A percentile compares a stretch with the other conserved stretches of the same genome.
Conservation (phyloP, 1,140 invertebrate species). For the Heterodera schachtii region DNA sequence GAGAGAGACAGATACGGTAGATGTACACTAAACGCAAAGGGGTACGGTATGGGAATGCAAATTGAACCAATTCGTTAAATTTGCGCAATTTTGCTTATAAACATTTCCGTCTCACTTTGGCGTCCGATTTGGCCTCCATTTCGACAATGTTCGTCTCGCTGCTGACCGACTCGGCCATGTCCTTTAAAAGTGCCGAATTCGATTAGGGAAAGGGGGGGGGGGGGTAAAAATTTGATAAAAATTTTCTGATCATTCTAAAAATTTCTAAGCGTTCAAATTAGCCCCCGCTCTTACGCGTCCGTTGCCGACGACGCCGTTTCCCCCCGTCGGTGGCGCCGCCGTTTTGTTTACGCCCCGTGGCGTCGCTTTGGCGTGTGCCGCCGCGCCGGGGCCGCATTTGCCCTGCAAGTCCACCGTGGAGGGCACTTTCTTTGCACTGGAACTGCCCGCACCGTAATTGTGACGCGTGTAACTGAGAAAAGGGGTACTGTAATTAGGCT, state of each 20-base stretch:
- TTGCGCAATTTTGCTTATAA: no score
- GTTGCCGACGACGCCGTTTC: background rate
- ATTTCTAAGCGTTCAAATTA: no score
- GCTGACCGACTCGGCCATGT: background rate
- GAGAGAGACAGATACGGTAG: background rate
- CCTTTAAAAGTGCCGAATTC: no score
- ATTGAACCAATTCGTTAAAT: no score
- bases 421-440: slow-evolving; percentile 16
- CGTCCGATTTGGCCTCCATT: slow-evolving; percentile 20
- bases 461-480: slow-evolving; percentile 9
- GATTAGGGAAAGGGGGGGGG: background rate
- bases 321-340: background rate
- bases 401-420: slow-evolving; percentile 13
- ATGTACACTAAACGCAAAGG: no score
- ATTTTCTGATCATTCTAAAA: background rate
- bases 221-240: background rate
- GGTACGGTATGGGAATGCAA: no score
- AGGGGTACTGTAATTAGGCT: no score
- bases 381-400: background rate
- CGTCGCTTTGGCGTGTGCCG: background rate
- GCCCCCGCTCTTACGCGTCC: background rate
- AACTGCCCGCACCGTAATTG: slow-evolving; percentile 17
- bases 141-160: slow-evolving; percentile 6
- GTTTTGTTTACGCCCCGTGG: background rate
- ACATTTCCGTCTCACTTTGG: background rate